phyloP scores from a whole-genome alignment of 1,140 invertebrate species.

The Zophobas atratus region DNA sequence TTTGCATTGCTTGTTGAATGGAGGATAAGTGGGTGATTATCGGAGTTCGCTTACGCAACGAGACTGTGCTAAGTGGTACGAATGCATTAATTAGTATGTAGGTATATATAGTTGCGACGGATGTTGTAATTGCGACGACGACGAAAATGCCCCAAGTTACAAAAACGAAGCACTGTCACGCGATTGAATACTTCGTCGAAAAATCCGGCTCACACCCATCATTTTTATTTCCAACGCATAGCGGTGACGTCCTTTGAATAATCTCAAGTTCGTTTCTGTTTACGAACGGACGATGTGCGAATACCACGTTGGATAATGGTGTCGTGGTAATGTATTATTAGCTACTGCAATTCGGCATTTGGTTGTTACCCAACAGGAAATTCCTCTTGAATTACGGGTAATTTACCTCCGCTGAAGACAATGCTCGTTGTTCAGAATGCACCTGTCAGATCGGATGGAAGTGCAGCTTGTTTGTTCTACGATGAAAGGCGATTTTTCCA shows the following conservation, averaged over 20 bases:
- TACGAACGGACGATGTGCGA: background rate
- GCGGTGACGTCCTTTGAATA: background rate
- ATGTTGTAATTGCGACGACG: background rate
- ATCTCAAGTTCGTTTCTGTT: constrained; percentile 4
- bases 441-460: background rate
- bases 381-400: background rate
- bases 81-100: background rate
- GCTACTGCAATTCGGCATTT: background rate
- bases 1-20: background rate
- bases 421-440: background rate
- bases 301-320: background rate
- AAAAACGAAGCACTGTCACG: background rate
- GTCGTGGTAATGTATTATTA: background rate
- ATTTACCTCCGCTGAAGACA: background rate
- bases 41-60: background rate
- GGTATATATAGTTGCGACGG: background rate
- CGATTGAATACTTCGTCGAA: background rate
- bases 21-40: background rate
- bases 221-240: background rate
- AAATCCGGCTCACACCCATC: background rate
- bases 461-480: background rate
- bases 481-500: too few relatives aligned
- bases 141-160: background rate
- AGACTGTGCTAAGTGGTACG: background rate
- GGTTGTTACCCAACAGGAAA: constrained; percentile 9